Base-by-base conservation (phyloP, 2,797 vertebrate species). In the Macropodus opercularis region DNA sequence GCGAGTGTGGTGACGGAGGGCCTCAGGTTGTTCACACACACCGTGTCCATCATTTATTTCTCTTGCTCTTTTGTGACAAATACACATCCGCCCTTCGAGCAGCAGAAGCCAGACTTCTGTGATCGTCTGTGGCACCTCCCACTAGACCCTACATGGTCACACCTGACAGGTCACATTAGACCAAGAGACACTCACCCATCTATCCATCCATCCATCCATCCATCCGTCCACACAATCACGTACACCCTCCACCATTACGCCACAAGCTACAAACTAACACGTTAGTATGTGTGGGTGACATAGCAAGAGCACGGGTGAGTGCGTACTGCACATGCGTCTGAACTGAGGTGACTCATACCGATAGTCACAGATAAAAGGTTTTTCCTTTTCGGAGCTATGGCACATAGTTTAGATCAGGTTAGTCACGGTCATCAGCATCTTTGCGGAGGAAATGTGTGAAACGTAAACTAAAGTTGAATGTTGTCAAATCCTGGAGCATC, bases 81-180 rank as follows among this genome's bases (percentile, higher is more conserved):
- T 49, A 24, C 52, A 21, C 48, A n/a, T 10, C 8, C 21, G 26
- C 35, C 57, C 53, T 71, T 65, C 31, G 35, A 59, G 36, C 14
- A 14, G 43, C 19, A 44, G 42, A 55, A 64, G 63, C 53, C 38
- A 63, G 42, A 58, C 55, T 14, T 15, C 29, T 39, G 55, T 35
- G 59, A 69, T 67, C 39, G 0, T 65, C 74, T 83, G 75, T 80
- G 74, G 83, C 78, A 79, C 72, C 55, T 52, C 50, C 67, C 54
- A 77, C 64, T 58, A 70, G 75, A 60, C 61, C 35, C 63, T 44
- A 59, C 77, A 67, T 63, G 63, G 77, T 76, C 44, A 4, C 82
- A 79, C 80, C 77, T 87, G 82, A 81, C 82, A 72, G 73, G 54
- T 56, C 56, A 67, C 77, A 83, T 83, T 64, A 80, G 41, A 58